Evolutionary conservation across 1,140 invertebrate genomes (phyloP), one percentile per base, ranked within the genome.

Genomic region (Littorina saxatilis): DNA sequence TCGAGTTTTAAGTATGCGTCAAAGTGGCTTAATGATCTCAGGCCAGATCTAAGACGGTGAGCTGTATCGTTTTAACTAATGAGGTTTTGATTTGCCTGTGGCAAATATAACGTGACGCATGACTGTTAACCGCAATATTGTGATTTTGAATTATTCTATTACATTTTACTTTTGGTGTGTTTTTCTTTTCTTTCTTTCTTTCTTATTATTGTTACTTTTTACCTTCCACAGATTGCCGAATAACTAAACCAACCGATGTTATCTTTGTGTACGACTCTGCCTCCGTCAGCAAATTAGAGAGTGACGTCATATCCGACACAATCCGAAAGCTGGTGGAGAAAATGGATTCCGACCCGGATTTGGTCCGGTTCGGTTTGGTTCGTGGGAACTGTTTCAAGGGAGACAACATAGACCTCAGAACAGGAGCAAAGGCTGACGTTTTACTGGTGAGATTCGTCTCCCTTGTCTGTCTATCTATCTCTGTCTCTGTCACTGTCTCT

Each of bases 211-310:
- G 4, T 70, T 17, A 35, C 27, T 29, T 35, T 70, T 29, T 39
- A 50, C 20, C 9, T 50, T 50, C 15, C 20, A n/a, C 55, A 58
- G 55, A 47, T n/a, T 79, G 70, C 58, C 84, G 83, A 43, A 50
- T 80, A 29, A 80, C 83, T 5, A 83, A 86, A 52, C 84, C 86
- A 27, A 83, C 87, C 1, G 87, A 87, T 50, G 78, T 88, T 17
- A 76, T 87, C 63, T 88, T 87, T 50, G 75, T 88, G 2, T 75
- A 87, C 32, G 87, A 88, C 32, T 82, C 80, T 0, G 87, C 87
- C 1, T 81, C 83, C 23, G 87, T 86, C 77, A 88, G 83, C 73
- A 83, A 80, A 82, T 35, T 40, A 2, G 63, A 75, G 58, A 78
- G 55, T 43, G 76, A 78, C 55, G 37, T 63, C 35, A 66, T 78